A percentile compares a stretch with the other conserved stretches of the same genome.
These are phyloP conservation scores for Cladorhizidae sp. DNA, from an alignment of 37 sponge, comb jelly and placozoan species.

Conservation along the genomic window DNA sequence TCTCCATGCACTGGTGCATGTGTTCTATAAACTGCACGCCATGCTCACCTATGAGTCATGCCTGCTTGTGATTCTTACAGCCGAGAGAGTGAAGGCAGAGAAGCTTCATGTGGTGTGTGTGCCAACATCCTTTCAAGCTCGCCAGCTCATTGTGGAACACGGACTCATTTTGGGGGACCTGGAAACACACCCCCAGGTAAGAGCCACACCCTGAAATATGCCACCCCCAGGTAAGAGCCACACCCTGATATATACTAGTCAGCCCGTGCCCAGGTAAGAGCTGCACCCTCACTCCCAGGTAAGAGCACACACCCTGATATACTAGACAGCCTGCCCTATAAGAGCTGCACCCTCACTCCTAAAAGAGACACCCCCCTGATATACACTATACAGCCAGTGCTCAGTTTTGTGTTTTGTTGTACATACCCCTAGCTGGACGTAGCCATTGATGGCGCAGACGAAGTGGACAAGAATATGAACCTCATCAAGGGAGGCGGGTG, in stretches of 20 bases:
- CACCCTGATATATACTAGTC: too few relatives aligned
- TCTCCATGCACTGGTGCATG: too few relatives aligned
- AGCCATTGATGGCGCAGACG: slow-evolving; percentile 98
- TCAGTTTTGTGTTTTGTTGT: background rate
- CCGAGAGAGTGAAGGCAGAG: slow-evolving; percentile 77
- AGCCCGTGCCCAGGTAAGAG: background rate
- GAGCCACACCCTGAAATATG: too few relatives aligned
- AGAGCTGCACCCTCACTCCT: background rate
- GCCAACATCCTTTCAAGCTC: slow-evolving; percentile 95
- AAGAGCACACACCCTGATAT: too few relatives aligned
- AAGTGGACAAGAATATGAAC: slow-evolving; percentile 84
- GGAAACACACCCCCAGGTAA: slow-evolving; percentile 78
- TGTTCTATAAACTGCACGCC: too few relatives aligned
- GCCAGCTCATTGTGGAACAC: slow-evolving; percentile 83
- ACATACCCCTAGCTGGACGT: slow-evolving; percentile 96
- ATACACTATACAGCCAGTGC: background rate
- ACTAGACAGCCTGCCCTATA: slow-evolving; percentile 46
- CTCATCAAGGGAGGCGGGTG: slow-evolving; percentile 98
- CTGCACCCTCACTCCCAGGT: background rate
- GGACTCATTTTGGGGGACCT: slow-evolving; percentile 79
- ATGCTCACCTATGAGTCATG: too few relatives aligned
- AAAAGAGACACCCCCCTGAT: too few relatives aligned
- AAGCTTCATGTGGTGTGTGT: slow-evolving; percentile 76
- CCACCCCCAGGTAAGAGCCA: slow-evolving; percentile 69
- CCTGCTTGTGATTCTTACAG: slow-evolving; percentile 27